These are phyloP conservation scores for Synergus japonicus DNA, from an alignment of 2,888 invertebrate genomes.

Conservation along the genomic window DNA sequence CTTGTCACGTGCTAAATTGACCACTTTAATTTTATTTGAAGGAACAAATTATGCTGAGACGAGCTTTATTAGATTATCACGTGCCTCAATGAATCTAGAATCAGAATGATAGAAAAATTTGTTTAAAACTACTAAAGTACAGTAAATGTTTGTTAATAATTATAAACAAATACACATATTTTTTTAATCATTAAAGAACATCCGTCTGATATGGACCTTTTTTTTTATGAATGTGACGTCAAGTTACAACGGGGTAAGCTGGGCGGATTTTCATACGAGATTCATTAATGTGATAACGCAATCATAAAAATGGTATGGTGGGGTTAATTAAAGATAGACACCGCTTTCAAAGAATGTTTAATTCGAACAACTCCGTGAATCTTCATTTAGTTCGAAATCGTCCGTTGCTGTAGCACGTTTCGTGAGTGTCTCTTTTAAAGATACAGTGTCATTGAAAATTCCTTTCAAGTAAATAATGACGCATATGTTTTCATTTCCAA, in stretches of 20 bases:
- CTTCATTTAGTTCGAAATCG: slow-evolving; percentile 30
- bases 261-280: too few relatives aligned
- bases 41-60: background rate
- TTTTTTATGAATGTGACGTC: too few relatives aligned
- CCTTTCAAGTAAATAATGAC: background rate
- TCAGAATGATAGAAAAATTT: background rate
- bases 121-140: too few relatives aligned
- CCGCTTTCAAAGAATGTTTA: slow-evolving; percentile 29
- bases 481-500: background rate
- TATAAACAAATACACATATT: too few relatives aligned
- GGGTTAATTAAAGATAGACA: slow-evolving; percentile 30
- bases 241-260: too few relatives aligned
- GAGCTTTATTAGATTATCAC: background rate
- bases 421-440: background rate
- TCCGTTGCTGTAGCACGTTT: slow-evolving; percentile 13
- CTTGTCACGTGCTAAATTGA: background rate
- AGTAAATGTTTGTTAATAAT: background rate
- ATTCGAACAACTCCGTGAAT: slow-evolving; percentile 19
- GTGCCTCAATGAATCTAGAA: background rate
- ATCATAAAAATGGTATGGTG: slow-evolving; percentile 23
- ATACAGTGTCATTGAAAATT: background rate
- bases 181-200: too few relatives aligned
- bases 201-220: too few relatives aligned
- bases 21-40: background rate
- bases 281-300: background rate